Conservation (phyloP, 2,888 invertebrate genomes). For the Scotopteryx bipunctaria region DNA sequence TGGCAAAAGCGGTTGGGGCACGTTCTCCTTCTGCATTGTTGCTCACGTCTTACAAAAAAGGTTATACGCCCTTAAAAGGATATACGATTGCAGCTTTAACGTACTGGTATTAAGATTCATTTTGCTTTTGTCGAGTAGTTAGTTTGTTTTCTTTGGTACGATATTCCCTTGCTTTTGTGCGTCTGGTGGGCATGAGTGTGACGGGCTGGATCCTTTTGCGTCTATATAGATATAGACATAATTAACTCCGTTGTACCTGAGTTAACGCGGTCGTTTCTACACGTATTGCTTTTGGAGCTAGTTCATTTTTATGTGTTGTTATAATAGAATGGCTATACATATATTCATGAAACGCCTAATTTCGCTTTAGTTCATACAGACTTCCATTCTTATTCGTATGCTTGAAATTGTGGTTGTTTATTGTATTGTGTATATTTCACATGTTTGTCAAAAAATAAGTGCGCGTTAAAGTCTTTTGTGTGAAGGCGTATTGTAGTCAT, state of each 20-base stretch:
- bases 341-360: not conserved
- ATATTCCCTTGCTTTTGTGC: conserved; percentile 72
- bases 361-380: not conserved
- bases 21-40: conserved; percentile 75
- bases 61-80: conserved; percentile 44
- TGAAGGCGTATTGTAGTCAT: too few relatives aligned
- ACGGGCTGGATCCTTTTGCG: conserved; percentile 77
- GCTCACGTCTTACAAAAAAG: conserved; percentile 51
- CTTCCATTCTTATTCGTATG: not conserved
- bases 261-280: conserved; percentile 56
- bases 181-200: conserved; percentile 78
- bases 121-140: conserved; percentile 49
- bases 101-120: conserved; percentile 56
- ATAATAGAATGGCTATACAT: not conserved
- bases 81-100: conserved; percentile 58
- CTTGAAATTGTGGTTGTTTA: not conserved
- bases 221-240: conserved; percentile 66
- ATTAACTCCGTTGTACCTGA: conserved; percentile 78
- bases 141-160: conserved; percentile 58
- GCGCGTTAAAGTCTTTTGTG: conserved; percentile 17
- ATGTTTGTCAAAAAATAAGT: not conserved
- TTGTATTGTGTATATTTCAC: too few relatives aligned
- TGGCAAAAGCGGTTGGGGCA: conserved; percentile 77
- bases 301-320: too few relatives aligned
- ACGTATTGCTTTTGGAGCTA: conserved; percentile 49